Evolutionary conservation across 2,888 invertebrate species (phyloP), one percentile per base, ranked within the genome.

Genomic region (Eucriotettix oculatus): DNA sequence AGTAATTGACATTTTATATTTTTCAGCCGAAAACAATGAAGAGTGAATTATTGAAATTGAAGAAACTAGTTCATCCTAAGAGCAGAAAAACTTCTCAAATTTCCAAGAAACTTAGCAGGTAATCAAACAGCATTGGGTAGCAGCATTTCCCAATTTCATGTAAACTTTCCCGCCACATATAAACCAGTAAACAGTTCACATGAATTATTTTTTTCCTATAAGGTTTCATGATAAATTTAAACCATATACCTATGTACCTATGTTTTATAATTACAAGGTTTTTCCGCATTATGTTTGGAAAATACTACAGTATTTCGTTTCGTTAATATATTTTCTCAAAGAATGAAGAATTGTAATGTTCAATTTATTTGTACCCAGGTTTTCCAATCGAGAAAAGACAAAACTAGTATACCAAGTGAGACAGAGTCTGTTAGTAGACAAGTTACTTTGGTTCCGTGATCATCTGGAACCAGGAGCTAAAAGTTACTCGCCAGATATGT

Each of bases 401-500:
- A 86, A 85, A 72, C 70, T 83, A 52, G 79, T 79, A 0, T 81
- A 83, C 65, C 80, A 82, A 14, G 79, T 88, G 54, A 88, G 87
- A 72, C 82, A 85, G 64, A 87, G 86, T 69, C 68, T 88, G 29
- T 69, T 84, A 42, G 86, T 85, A 52, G 90, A 91, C 69, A 90
- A 89, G 74, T 74, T 90, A 58, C 66, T 81, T 42, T 92, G 90
- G 90, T 87, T 92, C 67, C 78, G 83, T 66, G 81, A 85, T 43
- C 78, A 84, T 66, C 73, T 87, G 67, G 70, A 73, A 56, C 77
- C 82, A 0, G 79, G 80, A 61, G 75, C 73, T 16, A 74, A 75
- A 60, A 73, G 75, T 1, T 80, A 85, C 60, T 79, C 77, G 29
- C 80, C 84, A 52, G 75, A 81, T 67, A 79, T 85, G 67, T 76